Percentiles rank a stretch among this genome's conserved stretches.
These are phyloP conservation scores for Carassius carassius DNA, from an alignment of 2,113 vertebrate species.

Conservation along the genomic window DNA sequence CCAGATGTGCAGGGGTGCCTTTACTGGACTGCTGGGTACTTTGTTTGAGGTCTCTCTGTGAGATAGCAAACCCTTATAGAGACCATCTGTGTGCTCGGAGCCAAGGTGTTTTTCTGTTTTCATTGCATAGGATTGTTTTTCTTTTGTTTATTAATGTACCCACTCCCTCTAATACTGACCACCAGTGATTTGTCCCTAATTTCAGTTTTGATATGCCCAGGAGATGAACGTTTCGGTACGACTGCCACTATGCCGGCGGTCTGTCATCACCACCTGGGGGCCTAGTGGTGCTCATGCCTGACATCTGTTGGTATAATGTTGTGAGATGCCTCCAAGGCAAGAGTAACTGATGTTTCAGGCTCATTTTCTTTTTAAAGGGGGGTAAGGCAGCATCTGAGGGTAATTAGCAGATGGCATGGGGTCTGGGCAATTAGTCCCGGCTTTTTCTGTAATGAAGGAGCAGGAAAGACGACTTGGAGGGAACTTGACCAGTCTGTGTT, in stretches of 20 bases:
- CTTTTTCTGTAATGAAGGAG: slow-evolving; percentile 62
- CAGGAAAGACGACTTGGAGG: slow-evolving; percentile 33
- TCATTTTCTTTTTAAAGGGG: slow-evolving; percentile 45
- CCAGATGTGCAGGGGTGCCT: slow-evolving; percentile 56
- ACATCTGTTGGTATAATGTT: slow-evolving; percentile 65
- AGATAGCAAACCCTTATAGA: slow-evolving; percentile 46
- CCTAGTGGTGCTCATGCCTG: slow-evolving; percentile 54
- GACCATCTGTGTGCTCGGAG: slow-evolving; percentile 47
- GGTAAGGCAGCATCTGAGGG: slow-evolving; percentile 57
- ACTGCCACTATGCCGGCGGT: slow-evolving; percentile 30
- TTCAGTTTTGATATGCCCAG: slow-evolving; percentile 24
- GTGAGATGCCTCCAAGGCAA: slow-evolving; percentile 57
- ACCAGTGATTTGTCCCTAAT: slow-evolving; percentile 42
- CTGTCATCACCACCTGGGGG: slow-evolving; percentile 38
- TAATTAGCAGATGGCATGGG: slow-evolving; percentile 62
- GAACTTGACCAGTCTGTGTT: slow-evolving; percentile 61
- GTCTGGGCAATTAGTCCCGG: slow-evolving; percentile 58
- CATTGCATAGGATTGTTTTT: slow-evolving; percentile 38
- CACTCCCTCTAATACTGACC: slow-evolving; percentile 17
- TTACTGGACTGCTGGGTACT: slow-evolving; percentile 45
- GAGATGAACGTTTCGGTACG: slow-evolving; percentile 44
- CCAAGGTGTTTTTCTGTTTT: slow-evolving; percentile 46
- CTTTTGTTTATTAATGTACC: slow-evolving; percentile 39
- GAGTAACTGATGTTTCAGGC: slow-evolving; percentile 59
- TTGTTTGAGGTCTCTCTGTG: slow-evolving; percentile 44